Conservation (phyloP, 2,113 vertebrate genomes). For the Phoenicopterus ruber region DNA sequence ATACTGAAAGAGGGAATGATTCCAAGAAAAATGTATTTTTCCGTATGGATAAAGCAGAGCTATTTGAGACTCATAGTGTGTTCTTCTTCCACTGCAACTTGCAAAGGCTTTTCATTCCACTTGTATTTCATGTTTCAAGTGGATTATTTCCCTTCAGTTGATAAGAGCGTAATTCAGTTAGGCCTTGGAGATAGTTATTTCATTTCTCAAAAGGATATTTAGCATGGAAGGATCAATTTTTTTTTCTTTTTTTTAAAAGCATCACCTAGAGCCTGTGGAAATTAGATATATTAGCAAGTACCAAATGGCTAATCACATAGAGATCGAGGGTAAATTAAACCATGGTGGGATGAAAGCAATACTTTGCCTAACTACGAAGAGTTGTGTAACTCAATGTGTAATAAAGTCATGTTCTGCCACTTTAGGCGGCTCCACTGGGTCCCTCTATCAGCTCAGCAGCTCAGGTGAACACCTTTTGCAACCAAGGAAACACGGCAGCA, state of each 20-base stretch:
- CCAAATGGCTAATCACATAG: constrained; percentile 49
- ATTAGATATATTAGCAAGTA: constrained; percentile 51
- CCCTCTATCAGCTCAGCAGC: neutral
- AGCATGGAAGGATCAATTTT: constrained; percentile 42
- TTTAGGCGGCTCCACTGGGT: neutral
- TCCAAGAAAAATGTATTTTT: constrained; percentile 47
- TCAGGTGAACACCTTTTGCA: neutral
- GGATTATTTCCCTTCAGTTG: constrained; percentile 55
- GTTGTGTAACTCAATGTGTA: neutral
- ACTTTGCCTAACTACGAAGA: neutral
- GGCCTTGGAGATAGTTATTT: constrained; percentile 49
- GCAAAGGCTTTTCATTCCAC: constrained; percentile 30
- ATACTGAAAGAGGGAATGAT: neutral
- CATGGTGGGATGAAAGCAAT: constrained; percentile 18
- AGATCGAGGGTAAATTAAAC: neutral
- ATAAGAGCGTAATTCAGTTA: constrained; percentile 61
- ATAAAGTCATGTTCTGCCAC: neutral
- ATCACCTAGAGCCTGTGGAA: constrained; percentile 38
- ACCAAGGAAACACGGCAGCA: neutral
- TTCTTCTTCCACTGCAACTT: neutral
- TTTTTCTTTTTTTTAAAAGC: neutral
- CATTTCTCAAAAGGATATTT: constrained; percentile 60
- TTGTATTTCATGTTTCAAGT: constrained; percentile 30
- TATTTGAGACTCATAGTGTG: constrained; percentile 36
- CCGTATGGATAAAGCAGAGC: constrained; percentile 26